These are phyloP conservation scores for Syngnathus rostellatus DNA, from an alignment of 2,797 vertebrate genomes.

Conservation along the genomic window DNA sequence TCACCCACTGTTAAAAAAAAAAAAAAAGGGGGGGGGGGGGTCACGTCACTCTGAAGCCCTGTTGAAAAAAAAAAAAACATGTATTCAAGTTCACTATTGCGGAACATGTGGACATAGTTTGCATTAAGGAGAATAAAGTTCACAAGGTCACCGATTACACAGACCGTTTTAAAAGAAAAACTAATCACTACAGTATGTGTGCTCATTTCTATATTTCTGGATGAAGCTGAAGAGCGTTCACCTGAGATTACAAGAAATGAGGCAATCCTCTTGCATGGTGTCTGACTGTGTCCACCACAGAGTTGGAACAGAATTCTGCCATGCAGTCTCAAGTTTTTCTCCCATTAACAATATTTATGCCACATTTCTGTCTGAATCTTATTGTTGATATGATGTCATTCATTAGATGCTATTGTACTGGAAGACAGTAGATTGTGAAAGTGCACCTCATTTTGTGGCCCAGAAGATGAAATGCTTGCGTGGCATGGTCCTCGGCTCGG, in stretches of 20 bases:
- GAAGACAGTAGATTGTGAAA: neutral
- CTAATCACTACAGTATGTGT: slow-evolving; percentile 14
- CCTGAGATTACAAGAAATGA: slow-evolving; percentile 29
- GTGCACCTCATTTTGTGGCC: neutral
- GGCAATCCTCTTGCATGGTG: slow-evolving; percentile 67
- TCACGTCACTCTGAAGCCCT: neutral
- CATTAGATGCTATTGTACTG: neutral
- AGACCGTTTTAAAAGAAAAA: slow-evolving; percentile 6
- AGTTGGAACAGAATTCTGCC: slow-evolving; percentile 70
- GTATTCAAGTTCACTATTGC: neutral
- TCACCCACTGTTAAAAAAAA: too few species aligned
- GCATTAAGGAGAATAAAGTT: neutral
- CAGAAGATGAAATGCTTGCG: neutral
- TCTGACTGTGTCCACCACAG: slow-evolving; percentile 67
- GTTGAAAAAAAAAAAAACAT: neutral
- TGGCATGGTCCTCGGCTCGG: neutral
- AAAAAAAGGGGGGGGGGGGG: too few species aligned
- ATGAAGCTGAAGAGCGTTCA: slow-evolving; percentile 16
- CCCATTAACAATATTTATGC: neutral
- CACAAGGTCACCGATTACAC: neutral
- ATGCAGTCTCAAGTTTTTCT: slow-evolving; percentile 41
- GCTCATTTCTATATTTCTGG: slow-evolving; percentile 32
- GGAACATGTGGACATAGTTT: too few species aligned
- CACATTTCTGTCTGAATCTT: neutral
- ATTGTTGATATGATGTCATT: neutral